Percentiles rank a stretch among this genome's conserved stretches.
Conservation (phyloP, 2,797 vertebrate genomes). For the Potorous gilbertii region DNA sequence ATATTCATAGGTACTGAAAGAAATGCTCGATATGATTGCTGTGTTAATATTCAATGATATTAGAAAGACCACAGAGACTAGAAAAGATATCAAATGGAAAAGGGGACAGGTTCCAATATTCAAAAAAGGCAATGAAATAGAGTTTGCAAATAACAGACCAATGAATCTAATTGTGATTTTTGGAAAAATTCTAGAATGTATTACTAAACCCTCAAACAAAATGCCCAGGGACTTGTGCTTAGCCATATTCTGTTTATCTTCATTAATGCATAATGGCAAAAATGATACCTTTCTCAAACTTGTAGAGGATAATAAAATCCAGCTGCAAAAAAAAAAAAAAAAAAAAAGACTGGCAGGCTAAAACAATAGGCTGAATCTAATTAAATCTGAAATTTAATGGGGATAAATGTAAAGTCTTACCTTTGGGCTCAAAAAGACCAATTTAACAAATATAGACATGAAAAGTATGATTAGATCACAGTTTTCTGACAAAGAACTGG, state of each 20-base stretch:
- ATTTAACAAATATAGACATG: background rate
- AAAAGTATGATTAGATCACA: background rate
- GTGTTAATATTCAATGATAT: background rate
- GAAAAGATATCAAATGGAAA: background rate
- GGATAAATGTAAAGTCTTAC: background rate
- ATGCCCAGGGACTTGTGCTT: background rate
- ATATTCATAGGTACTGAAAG: background rate
- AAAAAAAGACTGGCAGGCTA: background rate
- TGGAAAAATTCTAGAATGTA: background rate
- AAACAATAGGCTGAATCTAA: background rate
- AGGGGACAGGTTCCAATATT: background rate
- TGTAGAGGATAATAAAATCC: background rate
- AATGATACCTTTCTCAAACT: background rate
- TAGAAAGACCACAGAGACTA: background rate
- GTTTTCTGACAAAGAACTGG: background rate
- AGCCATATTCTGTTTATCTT: background rate
- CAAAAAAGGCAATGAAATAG: background rate
- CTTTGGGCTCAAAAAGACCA: background rate
- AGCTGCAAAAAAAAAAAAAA: background rate
- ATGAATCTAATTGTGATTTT: background rate
- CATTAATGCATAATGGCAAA: background rate
- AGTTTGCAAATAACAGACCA: background rate
- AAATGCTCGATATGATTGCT: background rate
- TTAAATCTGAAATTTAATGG: background rate
- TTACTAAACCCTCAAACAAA: background rate